Evolutionary conservation across 2,113 vertebrate species (phyloP), one percentile per base, ranked within the genome.

Genomic region (Cyphomyrus discorhynchus): DNA sequence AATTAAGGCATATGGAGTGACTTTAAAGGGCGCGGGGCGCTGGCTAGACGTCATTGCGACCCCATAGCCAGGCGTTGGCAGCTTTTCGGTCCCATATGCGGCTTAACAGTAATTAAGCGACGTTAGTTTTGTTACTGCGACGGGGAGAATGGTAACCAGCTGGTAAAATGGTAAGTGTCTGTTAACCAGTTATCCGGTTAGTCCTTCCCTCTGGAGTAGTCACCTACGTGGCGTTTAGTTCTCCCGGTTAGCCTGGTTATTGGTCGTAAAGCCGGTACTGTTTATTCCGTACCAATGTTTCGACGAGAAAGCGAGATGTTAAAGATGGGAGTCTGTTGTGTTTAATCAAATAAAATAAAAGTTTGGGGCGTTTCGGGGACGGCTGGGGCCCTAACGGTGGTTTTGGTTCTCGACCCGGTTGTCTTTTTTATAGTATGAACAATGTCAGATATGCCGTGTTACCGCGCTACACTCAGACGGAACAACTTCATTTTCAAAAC

Each of bases 311-410:
- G 62, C n/a, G 62, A 70, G 31, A 45, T 42, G 42, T 42, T 87
- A 80, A 27, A n/a, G 9, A 24, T 35, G 10, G n/a, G 24, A 42
- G 10, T 53, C 24, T 31, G 49, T 21, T 9, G n/a, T 47, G 21
- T 47, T 31, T 58, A 19, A 85, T 58, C 9, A 46, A 62, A 58
- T 84, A 56, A 42, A 19, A 42, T 19, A 88, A 74, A 84, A 58
- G 80, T 89, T 89, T 85, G 31, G 74, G 86, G 35, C 86, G 90
- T 74, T 90, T 86, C 86, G 89, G 89, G 89, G 83, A 89, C 89
- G 89, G 90, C 62, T 87, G 89, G 86, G 85, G 89, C 85, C 90
- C 47, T 62, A 31, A 89, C 53, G 70, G 21, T 42, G 49, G 13
- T 56, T 19, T 83, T 27, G 42, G 15, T 45, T 19, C 5, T 45